Base-by-base conservation (phyloP, 2,797 vertebrate genomes). In the Lacerta agilis region DNA sequence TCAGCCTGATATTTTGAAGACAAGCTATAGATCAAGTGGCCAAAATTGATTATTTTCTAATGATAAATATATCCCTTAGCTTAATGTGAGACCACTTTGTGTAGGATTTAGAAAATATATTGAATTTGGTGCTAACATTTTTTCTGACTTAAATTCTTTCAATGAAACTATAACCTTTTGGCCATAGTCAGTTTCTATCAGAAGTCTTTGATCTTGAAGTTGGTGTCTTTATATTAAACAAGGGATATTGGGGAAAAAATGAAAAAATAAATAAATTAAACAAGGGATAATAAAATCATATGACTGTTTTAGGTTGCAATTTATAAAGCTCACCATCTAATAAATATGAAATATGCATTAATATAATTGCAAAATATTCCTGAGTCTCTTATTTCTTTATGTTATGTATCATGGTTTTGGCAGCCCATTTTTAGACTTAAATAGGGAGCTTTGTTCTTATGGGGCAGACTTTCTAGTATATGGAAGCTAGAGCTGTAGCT, bases 21-120 rank as follows among this genome's bases (percentile, higher is more conserved):
- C 61, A 86, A 81, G 45, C 87, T 64, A 27, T 0, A 82, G 77
- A 27, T 43, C 76, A 23, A 83, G 69, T 85, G 72, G 25, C 86
- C 72, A 87, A 41, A 81, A 92, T 27, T 36, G 69, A 13, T 79
- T 73, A 3, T 66, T 2, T 85, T 89, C 55, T 86, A 72, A 36
- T 36, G 85, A 45, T 86, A 93, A 93, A 91, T 45, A 8, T 15
- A 45, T 78, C 69, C 89, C 77, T 86, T 80, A 76, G 64, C 71
- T 58, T 87, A 87, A 81, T 84, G 75, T 84, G 76, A 88, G 87
- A 81, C 91, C 89, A 36, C 29, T 88, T 76, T 89, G 33, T 67
- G 71, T 77, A 85, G 72, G 23, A 4, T n/a, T 79, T 4, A 55
- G 66, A 86, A 89, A 87, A 61, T 29, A 25, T 2, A 27, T 75